Base-by-base conservation (phyloP, 2,113 vertebrate genomes). In the Pipra filicauda region DNA sequence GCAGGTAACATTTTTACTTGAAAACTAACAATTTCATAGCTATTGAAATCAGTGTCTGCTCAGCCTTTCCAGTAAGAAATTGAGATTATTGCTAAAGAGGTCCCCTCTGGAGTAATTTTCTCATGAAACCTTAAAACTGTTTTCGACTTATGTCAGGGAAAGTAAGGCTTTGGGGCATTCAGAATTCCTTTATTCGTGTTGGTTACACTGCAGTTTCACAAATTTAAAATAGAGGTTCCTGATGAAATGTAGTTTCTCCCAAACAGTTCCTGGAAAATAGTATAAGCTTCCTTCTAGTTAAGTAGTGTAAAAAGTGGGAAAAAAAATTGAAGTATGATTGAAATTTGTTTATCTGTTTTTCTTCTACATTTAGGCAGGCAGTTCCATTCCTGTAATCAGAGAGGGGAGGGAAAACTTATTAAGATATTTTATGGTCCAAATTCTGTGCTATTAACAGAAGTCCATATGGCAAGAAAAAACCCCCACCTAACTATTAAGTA, bases 401-500 rank as follows among this genome's bases (percentile, higher is more conserved):
- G 51, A 84, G 12, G 8, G 24, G 16, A 62, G 9, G 30, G 28
- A 70, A 71, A 77, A 61, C 37, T 88, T 78, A 55, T n/a, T 54
- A 7, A 88, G 55, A 41, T 19, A 20, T 81, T 70, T 91, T 64
- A 39, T 67, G 35, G 43, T 70, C 24, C 64, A 65, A 74, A 59
- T 66, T 66, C 37, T 62, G 15, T 61, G 24, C 73, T 85, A 85
- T 24, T 93, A 75, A 58, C 46, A 79, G 5, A 78, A 59, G 41
- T 31, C 44, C 31, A 28, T 35, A 37, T 23, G 41, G 31, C 21
- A 66, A 79, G 54, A 12, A 37, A 58, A 69, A 52, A 20, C 1
- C 1, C 0, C 0, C 26, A 43, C 18, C n/a, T 19, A 26, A 51
- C 8, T 41, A 20, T 65, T 41, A 41, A 54, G 22, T 61, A 44